Evolutionary conservation across 2,888 invertebrate genomes (phyloP), one percentile per base, ranked within the genome.

Genomic region (Tryphoninae sp.): DNA sequence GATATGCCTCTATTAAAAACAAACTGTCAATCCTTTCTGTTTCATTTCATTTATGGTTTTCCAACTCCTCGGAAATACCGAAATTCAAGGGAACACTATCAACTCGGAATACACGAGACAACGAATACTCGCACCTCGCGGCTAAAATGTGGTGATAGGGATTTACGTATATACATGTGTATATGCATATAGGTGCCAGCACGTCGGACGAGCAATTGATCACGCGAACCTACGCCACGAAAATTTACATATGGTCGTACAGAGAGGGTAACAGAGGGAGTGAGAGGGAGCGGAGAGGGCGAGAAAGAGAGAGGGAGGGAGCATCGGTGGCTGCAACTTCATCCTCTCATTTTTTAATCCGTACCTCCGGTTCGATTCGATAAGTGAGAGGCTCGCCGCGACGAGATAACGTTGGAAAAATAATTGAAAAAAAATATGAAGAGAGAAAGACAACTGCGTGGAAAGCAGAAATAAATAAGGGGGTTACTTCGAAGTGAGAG

Each of bases 381-480:
- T 85, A 86, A 86, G 86, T 86, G 86, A 87, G 86, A 84, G 85
- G 85, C 83, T 85, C 83, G 82, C 78, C 76, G 62, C 76, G 75
- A 71, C 68, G 72, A 78, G 82, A 82, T 82, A 82, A 82, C 75
- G 76, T 72, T 76, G 22, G 75, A 65, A 76, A 74, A 81, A 81
- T 75, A 81, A 74, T 78, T 65, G 78, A 78, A 72, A 77, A 83
- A 73, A 81, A 78, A 84, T 81, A 81, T 76, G 78, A 84, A 87
- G 84, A 85, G 84, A 84, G 78, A 81, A 86, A 87, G 87, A 88
- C 45, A 69, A 68, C 59, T 33, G 67, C 45, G 40, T 55, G 68
- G 68, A 65, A 77, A 71, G 53, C 53, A 76, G 73, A 72, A 78
- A 49, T 51, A 71, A 65, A 78, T 71, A 75, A 69, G 65, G 45